These are phyloP conservation scores for Cephalopholis sonnerati DNA, from an alignment of 2,113 vertebrate species.

Conservation along the genomic window DNA sequence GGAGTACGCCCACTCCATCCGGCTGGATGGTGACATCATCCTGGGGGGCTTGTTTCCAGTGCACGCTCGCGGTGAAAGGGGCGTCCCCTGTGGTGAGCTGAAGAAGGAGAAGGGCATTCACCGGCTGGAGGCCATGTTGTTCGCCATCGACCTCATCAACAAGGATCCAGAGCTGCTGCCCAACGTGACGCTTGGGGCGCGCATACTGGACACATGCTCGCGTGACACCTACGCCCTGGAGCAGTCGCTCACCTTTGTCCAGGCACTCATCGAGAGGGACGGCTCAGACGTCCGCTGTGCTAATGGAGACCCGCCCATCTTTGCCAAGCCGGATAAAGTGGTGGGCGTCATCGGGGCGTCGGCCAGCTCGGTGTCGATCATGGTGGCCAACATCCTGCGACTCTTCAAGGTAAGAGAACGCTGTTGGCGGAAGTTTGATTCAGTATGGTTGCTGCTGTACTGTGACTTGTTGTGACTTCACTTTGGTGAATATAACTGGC, in stretches of 20 bases:
- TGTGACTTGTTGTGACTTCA: not conserved
- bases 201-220: conserved; percentile 96
- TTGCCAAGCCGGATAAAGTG: conserved; percentile 97
- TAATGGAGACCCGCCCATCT: conserved; percentile 94
- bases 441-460: not conserved
- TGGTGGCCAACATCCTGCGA: conserved; percentile 98
- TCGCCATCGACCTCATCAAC: conserved; percentile 97
- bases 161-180: conserved; percentile 95
- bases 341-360: conserved; percentile 96
- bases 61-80: conserved; percentile 94
- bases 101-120: conserved; percentile 99
- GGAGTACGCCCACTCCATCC: conserved; percentile 96
- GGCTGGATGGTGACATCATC: conserved; percentile 96
- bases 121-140: conserved; percentile 97
- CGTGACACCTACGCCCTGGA: conserved; percentile 89
- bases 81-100: conserved; percentile 94
- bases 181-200: conserved; percentile 94
- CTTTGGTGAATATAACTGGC: not conserved
- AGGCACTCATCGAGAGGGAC: conserved; percentile 96
- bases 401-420: conserved; percentile 93
- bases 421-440: not conserved
- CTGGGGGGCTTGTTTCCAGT: conserved; percentile 96
- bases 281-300: conserved; percentile 94
- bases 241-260: conserved; percentile 94
- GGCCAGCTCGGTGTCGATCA: conserved; percentile 97